Evolutionary conservation across 2,888 invertebrate species (phyloP).

Genomic region (Hypercompe scribonia): DNA sequence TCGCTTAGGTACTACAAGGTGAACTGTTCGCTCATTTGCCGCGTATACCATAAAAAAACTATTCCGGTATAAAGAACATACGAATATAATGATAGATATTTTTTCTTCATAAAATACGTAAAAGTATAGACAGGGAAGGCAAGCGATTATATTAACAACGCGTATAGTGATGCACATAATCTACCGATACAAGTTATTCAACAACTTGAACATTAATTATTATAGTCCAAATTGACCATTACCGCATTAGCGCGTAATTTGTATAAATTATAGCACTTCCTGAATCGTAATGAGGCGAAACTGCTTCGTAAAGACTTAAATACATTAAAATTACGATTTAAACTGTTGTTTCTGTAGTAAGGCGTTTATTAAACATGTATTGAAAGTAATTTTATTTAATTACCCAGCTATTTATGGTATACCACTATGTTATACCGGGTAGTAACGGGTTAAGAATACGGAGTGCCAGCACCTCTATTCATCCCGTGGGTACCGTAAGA

Average conservation of each 20-base stretch:
- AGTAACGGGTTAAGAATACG: too few species aligned
- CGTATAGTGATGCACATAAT: not conserved
- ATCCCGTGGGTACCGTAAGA: too few species aligned
- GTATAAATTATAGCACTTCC: conserved; percentile 40
- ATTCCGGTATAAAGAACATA: too few species aligned
- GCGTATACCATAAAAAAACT: too few species aligned
- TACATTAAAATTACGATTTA: not conserved
- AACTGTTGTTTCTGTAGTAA: not conserved
- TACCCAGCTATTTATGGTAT: not conserved
- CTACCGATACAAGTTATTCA: not conserved
- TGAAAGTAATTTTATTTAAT: not conserved
- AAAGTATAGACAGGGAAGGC: not conserved
- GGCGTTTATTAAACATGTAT: not conserved
- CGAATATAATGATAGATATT: not conserved
- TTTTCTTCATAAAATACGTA: not conserved
- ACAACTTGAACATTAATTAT: conserved; percentile 28
- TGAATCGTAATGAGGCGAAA: conserved; percentile 15
- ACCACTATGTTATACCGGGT: too few species aligned
- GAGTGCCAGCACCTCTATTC: too few species aligned
- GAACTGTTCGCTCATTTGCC: too few species aligned
- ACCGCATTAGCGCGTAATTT: conserved; percentile 23
- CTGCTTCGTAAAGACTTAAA: not conserved
- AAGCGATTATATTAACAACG: not conserved
- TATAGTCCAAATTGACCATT: conserved; percentile 36
- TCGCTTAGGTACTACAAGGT: too few species aligned